Base-by-base conservation (phyloP, 2,888 invertebrate genomes). In the Kuschelorhynchus macadamiae region DNA sequence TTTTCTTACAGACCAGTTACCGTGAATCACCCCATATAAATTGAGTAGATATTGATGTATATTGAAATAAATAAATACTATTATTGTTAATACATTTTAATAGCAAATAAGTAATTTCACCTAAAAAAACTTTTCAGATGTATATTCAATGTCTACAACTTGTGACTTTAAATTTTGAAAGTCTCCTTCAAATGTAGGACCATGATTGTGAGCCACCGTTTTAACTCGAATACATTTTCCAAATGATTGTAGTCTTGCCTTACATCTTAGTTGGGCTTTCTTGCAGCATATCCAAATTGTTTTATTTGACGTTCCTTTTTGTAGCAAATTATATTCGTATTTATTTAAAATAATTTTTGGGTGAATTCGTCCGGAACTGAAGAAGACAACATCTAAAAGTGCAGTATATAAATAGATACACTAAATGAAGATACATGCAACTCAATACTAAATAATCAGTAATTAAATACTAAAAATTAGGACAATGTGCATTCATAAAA, bases 251-350 rank as follows among this genome's bases (percentile, higher is more conserved):
- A 62, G 16, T 30, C 50, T 32, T 8, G 55, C 62, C 52, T 18
- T 42, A 41, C 62, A 62, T 44, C n/a, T 42, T 18, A 18, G 21
- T 14, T 17, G 16, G 1, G 2, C 3, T 12, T 46, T 33, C 42
- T 62, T 25, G 18, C 18, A 53, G 25, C 62, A 62, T 12, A 44
- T 50, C 62, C 62, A 62, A 11, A 39, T 39, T 0, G 52, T 61
- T 61, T 61, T 61, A 32, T 61, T 41, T 17, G 49, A 9, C 2
- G 47, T 17, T 8, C 9, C 14, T 7, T 30, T 14, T 39, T 46
- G 36, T 36, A 39, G 33, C 11, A 61, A 18, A 8, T 41, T 21
- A 36, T 46, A 60, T 47, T 60, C 60, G 39, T 47, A 60, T 14
- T 60, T 39, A 11, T 49, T 18, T 11, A 60, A 3, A 12, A 60